Evolutionary conservation across 53 echinoderm and acorn worm species (phyloP), one percentile per base, ranked within the genome.

Genomic region (Echinometra lucunter): DNA sequence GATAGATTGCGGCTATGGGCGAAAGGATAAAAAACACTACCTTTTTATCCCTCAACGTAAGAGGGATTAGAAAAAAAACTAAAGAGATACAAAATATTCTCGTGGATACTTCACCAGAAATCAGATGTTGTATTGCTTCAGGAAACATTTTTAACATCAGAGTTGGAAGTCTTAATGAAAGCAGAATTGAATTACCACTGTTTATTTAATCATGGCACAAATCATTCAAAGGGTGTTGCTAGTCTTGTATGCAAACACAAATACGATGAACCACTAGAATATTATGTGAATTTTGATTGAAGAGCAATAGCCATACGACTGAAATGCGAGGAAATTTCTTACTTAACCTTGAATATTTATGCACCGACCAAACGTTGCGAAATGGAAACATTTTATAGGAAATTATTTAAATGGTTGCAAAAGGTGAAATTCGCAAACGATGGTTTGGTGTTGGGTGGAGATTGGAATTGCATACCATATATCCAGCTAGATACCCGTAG

Each of bases 41-140:
- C 19, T 80, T 80, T 25, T 37, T 80, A 34, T 37, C 80, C 38
- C 80, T 80, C 38, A 80, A 80, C 37, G 80, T 37, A 80, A 80
- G 80, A 80, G 38, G 80, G 80, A 80, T 11, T 19, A 80, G 80
- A 80, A 25, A 80, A 5, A 37, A 80, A 13, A 34, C 19, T 34
- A 42, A 80, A 80, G 17, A 8, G 38, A 80, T 35, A 16, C 6
- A 80, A 80, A 80, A 0, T 80, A 16, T 38, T 42, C 11, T 42
- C 38, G 19, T 80, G 80, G 38, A 80, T 80, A 80, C 16, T 42
- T 80, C 34, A 80, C 1, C 80, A 80, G 80, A 80, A 80, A 80
- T 16, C 80, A 80, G 38, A 80, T 80, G n/a, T 80, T 1, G 25
- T 66, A 16, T 23, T 66, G 66, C 25, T 66, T 23, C 66, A 66